These are phyloP conservation scores for Heteromormyrus szaboi DNA, from an alignment of 2,797 vertebrate genomes.

Conservation along the genomic window DNA sequence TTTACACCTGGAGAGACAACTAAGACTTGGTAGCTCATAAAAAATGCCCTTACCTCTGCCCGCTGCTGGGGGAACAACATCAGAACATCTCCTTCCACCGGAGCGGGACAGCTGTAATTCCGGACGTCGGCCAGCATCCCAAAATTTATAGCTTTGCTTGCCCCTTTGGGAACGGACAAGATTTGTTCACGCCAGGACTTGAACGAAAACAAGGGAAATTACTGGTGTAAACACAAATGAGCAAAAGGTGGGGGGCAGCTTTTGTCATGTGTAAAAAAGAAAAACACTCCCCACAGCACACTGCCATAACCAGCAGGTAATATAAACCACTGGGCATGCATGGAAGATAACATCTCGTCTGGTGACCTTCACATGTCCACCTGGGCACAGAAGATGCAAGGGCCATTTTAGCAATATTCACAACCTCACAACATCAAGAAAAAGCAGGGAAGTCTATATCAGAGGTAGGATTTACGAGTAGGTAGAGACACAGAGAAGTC, in stretches of 20 bases:
- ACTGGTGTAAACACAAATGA: conserved; percentile 14
- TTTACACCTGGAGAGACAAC: neutral
- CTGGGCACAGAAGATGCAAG: neutral
- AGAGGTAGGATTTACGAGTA: neutral
- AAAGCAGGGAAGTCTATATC: neutral
- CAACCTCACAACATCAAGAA: neutral
- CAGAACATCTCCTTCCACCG: neutral
- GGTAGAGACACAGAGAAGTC: neutral
- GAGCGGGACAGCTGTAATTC: conserved; percentile 22
- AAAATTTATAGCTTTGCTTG: conserved; percentile 50
- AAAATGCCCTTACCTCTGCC: conserved; percentile 42
- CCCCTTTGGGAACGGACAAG: conserved; percentile 32
- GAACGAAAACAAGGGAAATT: conserved; percentile 13
- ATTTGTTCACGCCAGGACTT: neutral
- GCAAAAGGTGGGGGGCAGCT: neutral
- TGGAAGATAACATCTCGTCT: neutral
- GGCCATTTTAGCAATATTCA: neutral
- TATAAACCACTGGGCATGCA: neutral
- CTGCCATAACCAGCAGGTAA: neutral
- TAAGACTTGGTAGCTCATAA: neutral
- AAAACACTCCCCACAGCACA: neutral
- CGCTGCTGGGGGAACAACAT: conserved; percentile 13
- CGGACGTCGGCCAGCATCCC: conserved; percentile 24
- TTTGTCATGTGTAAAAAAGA: neutral
- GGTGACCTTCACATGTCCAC: neutral